These are phyloP conservation scores for Protobothrops flavoviridis DNA, from an alignment of 2,113 vertebrate species.

Conservation along the genomic window DNA sequence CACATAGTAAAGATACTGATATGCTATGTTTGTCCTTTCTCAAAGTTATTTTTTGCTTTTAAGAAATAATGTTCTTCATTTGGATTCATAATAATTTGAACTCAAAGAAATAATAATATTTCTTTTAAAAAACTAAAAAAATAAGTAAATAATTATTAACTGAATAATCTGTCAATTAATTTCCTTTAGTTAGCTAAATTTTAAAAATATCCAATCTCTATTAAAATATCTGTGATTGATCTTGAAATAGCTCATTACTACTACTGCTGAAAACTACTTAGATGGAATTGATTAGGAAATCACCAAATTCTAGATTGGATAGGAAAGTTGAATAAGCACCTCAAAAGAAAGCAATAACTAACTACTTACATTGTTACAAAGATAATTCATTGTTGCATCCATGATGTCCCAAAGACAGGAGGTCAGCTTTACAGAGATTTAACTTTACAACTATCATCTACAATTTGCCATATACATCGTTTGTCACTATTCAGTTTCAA, in stretches of 20 bases:
- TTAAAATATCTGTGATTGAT: not conserved
- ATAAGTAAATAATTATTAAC: not conserved
- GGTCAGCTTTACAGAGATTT: not conserved
- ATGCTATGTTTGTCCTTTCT: not conserved
- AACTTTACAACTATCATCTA: not conserved
- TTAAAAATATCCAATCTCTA: not conserved
- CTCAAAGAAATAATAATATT: too few relatives aligned
- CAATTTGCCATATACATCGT: not conserved
- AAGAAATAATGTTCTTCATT: constrained; percentile 11
- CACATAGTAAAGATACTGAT: not conserved
- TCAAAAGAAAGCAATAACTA: not conserved
- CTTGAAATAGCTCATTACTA: not conserved
- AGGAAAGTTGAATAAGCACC: not conserved
- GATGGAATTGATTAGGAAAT: not conserved
- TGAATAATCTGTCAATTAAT: not conserved
- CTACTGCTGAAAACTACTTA: not conserved
- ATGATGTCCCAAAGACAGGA: not conserved
- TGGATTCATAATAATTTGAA: not conserved
- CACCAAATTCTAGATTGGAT: not conserved
- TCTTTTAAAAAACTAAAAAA: not conserved
- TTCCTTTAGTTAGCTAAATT: constrained; percentile 4
- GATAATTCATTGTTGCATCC: not conserved
- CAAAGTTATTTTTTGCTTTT: not conserved
- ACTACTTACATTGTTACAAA: not conserved
- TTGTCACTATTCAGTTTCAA: not conserved